Base-by-base conservation (phyloP, 1,140 invertebrate species). In the Babylonia areolata region DNA sequence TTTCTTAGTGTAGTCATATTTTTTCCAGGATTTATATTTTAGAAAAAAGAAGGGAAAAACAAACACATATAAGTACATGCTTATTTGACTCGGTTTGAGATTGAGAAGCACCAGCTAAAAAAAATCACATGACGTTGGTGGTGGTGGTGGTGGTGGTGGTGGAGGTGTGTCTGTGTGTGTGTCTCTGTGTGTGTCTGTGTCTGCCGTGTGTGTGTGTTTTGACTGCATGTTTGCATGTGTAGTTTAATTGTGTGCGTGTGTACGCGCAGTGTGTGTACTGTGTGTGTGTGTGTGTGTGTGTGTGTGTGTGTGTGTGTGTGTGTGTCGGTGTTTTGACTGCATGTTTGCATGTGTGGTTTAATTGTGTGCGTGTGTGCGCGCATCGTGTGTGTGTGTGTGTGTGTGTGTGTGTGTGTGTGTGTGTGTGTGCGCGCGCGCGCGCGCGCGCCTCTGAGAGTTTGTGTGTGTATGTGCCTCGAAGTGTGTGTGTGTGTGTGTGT, bases 401-500 rank as follows among this genome's bases (percentile, higher is more conserved):
- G 58, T 69, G 58, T 64, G n/a, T 23, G 58, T 64, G 58, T 23
- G 58, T 64, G 58, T 23, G 58, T 64, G 58, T 23, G 17, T 64
- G 58, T 23, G 58, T 64, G 58, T 23, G 58, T 64, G 6, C n/a
- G 58, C 23, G 58, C 58, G 58, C 23, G 58, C 58, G 58, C 23
- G 58, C 58, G 58, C 23, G 58, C 23, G 58, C 23, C 6, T 23
- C 6, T 69, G 58, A 9, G 58, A 23, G 58, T 31, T 12, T 69
- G 58, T 31, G 58, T 69, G 58, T 69, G 58, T 69, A 23, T 23
- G 58, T 69, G 58, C 28, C 15, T 69, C 15, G 17, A 23, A 11
- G 58, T 64, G 58, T 64, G 58, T 64, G 58, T 69, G 58, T 69
- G 58, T 69, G 58, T 69, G 58, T 69, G 58, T 69, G 58, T 69